A percentile compares a stretch with the other conserved stretches of the same genome.
Conservation (phyloP, 1,140 invertebrate genomes). For the Agrypnia vestita region DNA sequence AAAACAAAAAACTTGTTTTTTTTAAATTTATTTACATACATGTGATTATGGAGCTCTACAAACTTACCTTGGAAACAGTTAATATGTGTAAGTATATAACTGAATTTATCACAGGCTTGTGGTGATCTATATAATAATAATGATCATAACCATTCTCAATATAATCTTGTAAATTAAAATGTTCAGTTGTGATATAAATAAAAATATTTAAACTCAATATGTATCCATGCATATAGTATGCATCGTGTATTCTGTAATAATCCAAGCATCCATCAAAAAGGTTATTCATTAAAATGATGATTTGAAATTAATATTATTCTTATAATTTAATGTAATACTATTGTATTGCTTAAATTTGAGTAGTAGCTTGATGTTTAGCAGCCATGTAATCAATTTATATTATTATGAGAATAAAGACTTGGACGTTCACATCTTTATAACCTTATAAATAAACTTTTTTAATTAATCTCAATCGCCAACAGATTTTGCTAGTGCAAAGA, state of each 20-base stretch:
- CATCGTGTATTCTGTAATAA: not conserved
- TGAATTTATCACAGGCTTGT: no score
- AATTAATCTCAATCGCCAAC: not conserved
- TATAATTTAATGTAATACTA: constrained; percentile 51
- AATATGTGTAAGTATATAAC: no score
- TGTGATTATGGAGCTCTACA: no score
- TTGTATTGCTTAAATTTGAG: constrained; percentile 60
- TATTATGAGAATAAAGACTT: constrained; percentile 55
- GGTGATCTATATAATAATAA: no score
- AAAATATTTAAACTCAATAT: no score
- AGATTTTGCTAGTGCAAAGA: constrained; percentile 13
- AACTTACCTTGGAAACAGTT: no score
- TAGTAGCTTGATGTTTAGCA: constrained; percentile 57
- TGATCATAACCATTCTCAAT: no score
- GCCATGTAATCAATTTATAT: constrained; percentile 40
- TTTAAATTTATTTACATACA: no score
- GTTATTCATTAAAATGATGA: constrained; percentile 6
- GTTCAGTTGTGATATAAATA: no score
- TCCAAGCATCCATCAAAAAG: constrained; percentile 5
- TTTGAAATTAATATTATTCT: constrained; percentile 45
- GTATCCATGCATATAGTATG: no score
- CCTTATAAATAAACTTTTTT: not conserved
- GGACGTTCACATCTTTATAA: constrained; percentile 53
- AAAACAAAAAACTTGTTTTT: no score
- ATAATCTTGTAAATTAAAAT: no score